Percentiles rank a stretch among this genome's conserved stretches.
Evolutionary conservation across 2,797 vertebrate species (phyloP).

Genomic region (Strix occidentalis): DNA sequence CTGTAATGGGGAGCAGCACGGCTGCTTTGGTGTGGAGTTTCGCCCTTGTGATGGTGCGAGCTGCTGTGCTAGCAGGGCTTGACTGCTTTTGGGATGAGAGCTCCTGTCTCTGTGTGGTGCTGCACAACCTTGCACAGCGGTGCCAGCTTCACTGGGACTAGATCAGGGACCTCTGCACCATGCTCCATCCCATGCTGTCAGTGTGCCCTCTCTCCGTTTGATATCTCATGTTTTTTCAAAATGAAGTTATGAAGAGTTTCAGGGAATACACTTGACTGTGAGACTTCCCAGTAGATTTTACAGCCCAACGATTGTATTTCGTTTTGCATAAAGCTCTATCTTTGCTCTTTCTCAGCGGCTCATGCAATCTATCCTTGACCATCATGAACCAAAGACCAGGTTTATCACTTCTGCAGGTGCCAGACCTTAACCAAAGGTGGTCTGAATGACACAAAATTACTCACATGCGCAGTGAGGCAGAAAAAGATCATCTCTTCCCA

Average conservation of each 20-base stretch:
- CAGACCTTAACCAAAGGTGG: not conserved
- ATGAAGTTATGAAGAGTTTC: not conserved
- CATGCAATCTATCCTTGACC: not conserved
- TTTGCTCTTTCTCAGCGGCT: not conserved
- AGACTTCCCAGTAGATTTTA: not conserved
- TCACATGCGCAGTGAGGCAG: rapidly evolving
- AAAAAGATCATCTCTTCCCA: not conserved
- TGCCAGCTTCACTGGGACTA: not conserved
- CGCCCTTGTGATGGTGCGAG: rapidly evolving
- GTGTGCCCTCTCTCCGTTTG: not conserved
- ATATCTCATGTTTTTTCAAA: not conserved
- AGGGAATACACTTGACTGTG: not conserved
- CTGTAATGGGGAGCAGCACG: not conserved
- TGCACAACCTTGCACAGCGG: rapidly evolving
- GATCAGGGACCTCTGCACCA: not conserved
- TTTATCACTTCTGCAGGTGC: not conserved
- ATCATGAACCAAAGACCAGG: not conserved
- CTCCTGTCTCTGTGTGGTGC: rapidly evolving
- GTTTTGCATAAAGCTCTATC: not conserved
- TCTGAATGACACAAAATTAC: not conserved
- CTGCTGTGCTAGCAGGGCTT: not conserved
- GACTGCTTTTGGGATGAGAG: not conserved
- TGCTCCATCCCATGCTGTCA: not conserved
- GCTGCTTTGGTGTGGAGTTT: not conserved
- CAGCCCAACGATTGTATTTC: not conserved